These are phyloP conservation scores for Drosophila parthenogenetica DNA, from an alignment of 2,888 invertebrate species.

Conservation along the genomic window DNA sequence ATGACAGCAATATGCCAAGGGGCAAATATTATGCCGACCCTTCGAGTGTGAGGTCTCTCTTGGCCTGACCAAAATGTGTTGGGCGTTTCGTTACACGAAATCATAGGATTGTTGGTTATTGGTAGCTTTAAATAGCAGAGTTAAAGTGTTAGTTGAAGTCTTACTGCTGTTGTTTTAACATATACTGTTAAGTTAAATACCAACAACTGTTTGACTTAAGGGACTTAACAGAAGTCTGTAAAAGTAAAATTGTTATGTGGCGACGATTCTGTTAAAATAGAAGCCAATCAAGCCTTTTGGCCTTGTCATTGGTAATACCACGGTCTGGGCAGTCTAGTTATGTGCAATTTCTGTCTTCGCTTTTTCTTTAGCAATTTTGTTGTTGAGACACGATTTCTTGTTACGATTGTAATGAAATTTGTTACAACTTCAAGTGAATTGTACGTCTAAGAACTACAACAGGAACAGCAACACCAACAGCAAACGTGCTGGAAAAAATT, in stretches of 20 bases:
- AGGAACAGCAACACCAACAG: not conserved
- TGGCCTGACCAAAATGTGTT: constrained; percentile 12
- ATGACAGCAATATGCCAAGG: constrained; percentile 60
- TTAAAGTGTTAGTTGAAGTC: not conserved
- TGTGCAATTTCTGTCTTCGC: constrained; percentile 59
- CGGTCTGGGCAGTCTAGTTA: constrained; percentile 43
- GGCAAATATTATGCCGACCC: constrained; percentile 48
- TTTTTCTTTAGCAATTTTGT: constrained; percentile 72
- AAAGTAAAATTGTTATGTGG: constrained; percentile 21
- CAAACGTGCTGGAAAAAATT: constrained; percentile 19
- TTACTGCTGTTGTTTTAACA: constrained; percentile 20
- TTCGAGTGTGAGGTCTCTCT: constrained; percentile 3
- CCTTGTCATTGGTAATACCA: constrained; percentile 10
- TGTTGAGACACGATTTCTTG: constrained; percentile 77
- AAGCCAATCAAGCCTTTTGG: constrained; percentile 70
- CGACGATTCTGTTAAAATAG: constrained; percentile 29
- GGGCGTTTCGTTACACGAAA: constrained; percentile 15
- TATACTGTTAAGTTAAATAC: constrained; percentile 27
- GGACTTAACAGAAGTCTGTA: constrained; percentile 30
- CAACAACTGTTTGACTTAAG: constrained; percentile 5
- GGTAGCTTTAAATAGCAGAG: constrained; percentile 11
- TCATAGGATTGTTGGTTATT: constrained; percentile 4
- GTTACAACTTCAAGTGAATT: constrained; percentile 76
- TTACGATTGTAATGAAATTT: constrained; percentile 81
- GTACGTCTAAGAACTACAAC: constrained; percentile 33